A percentile compares a stretch with the other conserved stretches of the same genome.
Conservation (phyloP, 2,888 invertebrate genomes). For the Sialis fuliginosa region DNA sequence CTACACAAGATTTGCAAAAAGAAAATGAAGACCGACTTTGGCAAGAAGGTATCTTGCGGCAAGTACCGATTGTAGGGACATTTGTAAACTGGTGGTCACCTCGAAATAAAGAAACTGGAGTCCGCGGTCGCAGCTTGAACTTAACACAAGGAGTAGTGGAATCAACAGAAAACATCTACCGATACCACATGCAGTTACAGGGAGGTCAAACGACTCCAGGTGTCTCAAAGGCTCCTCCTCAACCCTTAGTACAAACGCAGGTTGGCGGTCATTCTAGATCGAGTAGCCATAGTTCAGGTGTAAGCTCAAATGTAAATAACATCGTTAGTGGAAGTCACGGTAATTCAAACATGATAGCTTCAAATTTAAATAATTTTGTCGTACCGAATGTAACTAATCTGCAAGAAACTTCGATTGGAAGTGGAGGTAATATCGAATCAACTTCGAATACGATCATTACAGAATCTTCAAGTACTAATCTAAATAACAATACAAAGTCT, state of each 20-base stretch:
- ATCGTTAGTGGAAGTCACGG: neutral
- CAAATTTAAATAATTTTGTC: no score
- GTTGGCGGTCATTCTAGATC: conserved; percentile 41
- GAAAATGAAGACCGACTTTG: conserved; percentile 80
- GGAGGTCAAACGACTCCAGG: conserved; percentile 35
- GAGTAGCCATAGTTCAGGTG: conserved; percentile 39
- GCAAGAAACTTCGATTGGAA: no score
- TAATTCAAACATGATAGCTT: no score
- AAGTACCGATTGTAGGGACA: conserved; percentile 86
- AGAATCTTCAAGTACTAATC: no score
- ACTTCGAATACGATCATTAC: no score
- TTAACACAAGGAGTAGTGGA: conserved; percentile 61
- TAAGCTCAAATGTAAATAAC: conserved; percentile 2
- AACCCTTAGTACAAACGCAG: conserved; percentile 49
- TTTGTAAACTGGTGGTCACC: conserved; percentile 97
- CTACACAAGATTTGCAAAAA: conserved; percentile 76
- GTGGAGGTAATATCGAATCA: no score
- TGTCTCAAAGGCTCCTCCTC: conserved; percentile 44
- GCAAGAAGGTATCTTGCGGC: conserved; percentile 87
- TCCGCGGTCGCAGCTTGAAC: conserved; percentile 68
- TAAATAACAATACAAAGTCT: no score
- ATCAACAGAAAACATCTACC: conserved; percentile 63
- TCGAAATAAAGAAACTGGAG: conserved; percentile 45
- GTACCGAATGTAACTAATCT: no score
- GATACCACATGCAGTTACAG: conserved; percentile 67